Conservation (phyloP, 2,888 invertebrate species). For the Leptura quadrifasciata region DNA sequence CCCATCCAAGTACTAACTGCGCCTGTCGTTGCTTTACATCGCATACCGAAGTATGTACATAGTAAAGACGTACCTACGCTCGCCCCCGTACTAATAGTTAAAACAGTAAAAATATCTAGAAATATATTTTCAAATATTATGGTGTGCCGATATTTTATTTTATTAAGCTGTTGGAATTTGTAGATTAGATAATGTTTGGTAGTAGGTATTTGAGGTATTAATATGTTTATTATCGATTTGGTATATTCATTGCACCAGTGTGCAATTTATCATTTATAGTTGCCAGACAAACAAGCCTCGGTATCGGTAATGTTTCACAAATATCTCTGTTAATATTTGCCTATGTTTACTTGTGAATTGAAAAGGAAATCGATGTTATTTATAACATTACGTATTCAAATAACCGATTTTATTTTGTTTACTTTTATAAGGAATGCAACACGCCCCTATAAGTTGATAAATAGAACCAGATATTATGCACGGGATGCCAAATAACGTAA, state of each 20-base stretch:
- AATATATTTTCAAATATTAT: not conserved
- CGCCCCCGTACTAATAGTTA: no score
- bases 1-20: no score
- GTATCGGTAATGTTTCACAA: slow-evolving; percentile 21
- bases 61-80: no score
- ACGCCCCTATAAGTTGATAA: no score
- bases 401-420: no score
- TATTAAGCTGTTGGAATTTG: slow-evolving; percentile 6
- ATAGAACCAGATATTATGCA: no score
- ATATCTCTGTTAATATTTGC: slow-evolving; percentile 8
- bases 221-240: slow-evolving; percentile 25
- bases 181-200: slow-evolving; percentile 17
- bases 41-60: no score
- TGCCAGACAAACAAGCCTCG: slow-evolving; percentile 6
- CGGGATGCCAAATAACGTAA: no score
- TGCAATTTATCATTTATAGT: slow-evolving; percentile 21
- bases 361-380: slow-evolving; percentile 3
- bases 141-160: not conserved
- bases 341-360: not conserved
- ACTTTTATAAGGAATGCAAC: no score
- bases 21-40: no score
- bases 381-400: no score
- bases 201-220: slow-evolving; percentile 25
- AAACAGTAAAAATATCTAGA: not conserved
- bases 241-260: slow-evolving; percentile 19